Evolutionary conservation across 1,140 invertebrate genomes (phyloP), one percentile per base, ranked within the genome.

Genomic region (Campoletis sonorensis): DNA sequence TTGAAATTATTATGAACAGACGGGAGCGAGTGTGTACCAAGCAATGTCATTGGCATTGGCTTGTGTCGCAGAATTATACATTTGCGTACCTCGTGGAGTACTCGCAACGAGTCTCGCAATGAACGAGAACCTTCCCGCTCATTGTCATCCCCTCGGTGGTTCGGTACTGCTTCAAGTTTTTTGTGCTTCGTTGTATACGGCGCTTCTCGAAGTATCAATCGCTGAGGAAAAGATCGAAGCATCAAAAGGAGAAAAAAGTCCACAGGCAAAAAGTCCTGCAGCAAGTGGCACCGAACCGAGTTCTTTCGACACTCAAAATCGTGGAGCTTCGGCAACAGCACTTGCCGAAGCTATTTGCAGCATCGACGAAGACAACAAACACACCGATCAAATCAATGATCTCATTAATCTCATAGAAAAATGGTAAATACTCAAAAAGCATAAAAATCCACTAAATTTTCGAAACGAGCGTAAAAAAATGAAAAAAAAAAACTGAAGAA

Each of bases 281-380:
- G 33, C 40, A 45, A 76, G 21, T 61, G 49, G 76, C 4, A 15
- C 51, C 0, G 86, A 88, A 23, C 54, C 83, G 21, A 84, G 75
- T n/a, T 83, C 84, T 0, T 89, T 89, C 75, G 84, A 90, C 80
- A 78, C 86, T 0, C 81, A 84, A 4, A 84, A 90, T 27, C 79
- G 75, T 75, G 81, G 85, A 8, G 80, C 85, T 0, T 82, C 86
- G 0, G 86, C 93, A 80, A 86, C 93, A 18, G 94, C 95, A 0
- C 89, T 96, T 0, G 95, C 95, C 0, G 96, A 97, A 89, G 94
- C 95, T 0, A 92, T 97, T 15, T 97, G 96, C 85, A 95, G 94
- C n/a, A 94, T 96, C 40, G 95, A 96, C 85, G 95, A 96, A 83
- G 94, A 95, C 68, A 94, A 95, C 84, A 96, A 95, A 84, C 95